Percentiles rank a stretch among this genome's conserved stretches.
Conservation (phyloP, 2,113 vertebrate genomes). For the Pogona vitticeps region DNA sequence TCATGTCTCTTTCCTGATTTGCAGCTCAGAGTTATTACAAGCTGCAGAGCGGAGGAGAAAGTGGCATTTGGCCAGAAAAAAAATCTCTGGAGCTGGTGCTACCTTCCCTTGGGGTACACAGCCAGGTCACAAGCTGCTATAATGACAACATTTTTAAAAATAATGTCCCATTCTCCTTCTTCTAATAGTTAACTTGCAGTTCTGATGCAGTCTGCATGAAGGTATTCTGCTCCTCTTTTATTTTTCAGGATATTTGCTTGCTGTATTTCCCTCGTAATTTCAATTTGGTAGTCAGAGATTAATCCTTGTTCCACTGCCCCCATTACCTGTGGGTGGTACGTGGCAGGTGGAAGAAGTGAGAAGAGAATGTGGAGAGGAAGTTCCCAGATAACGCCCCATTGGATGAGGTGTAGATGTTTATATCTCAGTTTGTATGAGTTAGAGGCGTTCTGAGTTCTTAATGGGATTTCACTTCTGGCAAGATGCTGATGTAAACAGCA, state of each 20-base stretch:
- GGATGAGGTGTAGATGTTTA: background rate
- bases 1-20: background rate
- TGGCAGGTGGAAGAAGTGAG: background rate
- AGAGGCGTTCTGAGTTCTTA: background rate
- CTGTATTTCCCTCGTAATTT: background rate
- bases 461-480: constrained; percentile 8
- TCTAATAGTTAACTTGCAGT: background rate
- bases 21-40: background rate
- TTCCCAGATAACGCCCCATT: background rate
- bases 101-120: background rate
- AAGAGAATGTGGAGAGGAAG: background rate
- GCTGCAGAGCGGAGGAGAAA: background rate
- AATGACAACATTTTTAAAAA: background rate
- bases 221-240: background rate
- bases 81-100: background rate
- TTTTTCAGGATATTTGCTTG: background rate
- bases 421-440: background rate
- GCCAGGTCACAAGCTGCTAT: background rate
- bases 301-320: background rate
- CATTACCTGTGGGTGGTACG: background rate
- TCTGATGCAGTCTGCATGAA: background rate
- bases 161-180: background rate
- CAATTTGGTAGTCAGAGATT: background rate
- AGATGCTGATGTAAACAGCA: constrained; percentile 3
- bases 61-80: background rate